Evolutionary conservation across 2,888 invertebrate genomes (phyloP), one percentile per base, ranked within the genome.

Genomic region (Pteria penguin): DNA sequence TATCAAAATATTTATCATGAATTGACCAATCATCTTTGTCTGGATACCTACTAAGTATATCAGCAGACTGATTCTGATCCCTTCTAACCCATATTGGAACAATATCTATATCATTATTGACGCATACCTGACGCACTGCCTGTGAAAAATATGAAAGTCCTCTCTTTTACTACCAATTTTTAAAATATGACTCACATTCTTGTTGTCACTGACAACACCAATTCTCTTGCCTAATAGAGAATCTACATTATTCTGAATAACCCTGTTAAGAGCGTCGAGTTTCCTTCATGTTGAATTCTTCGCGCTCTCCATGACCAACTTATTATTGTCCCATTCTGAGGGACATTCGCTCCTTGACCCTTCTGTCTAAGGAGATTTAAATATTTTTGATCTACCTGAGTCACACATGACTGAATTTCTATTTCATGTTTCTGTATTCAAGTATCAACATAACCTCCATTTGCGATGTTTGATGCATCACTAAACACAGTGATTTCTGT

Each of bases 231-330:
- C 72, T 62, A 14, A 14, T 32, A 76, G 27, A 36, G n/a, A 4
- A 22, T 24, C 14, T 0, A n/a, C 45, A 52, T 26, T 14, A 18
- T 52, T 31, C 5, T 71, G 4, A 0, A 60, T 24, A 14, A 78
- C 45, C 33, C 74, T 70, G 11, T 67, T 61, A 24, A 78, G 66
- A 8, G 74, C 26, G 22, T 78, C 67, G n/a, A 71, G 24, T 58
- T 78, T 66, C 52, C 70, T 65, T 66, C 71, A 75, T 36, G 70
- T 73, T 4, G 66, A 69, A 29, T 70, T 73, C n/a, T 36, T 52
- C 5, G 0, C 2, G 5, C 22, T 24, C 14, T 24, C 72, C 72
- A 77, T 14, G 32, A 11, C 31, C 71, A 70, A 4, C 18, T 8
- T 5, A 76, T 65, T 1, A n/a, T 66, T 32, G 27, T 2, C 2